These are phyloP conservation scores for Glyptemys insculpta DNA, from an alignment of 2,797 vertebrate genomes.

Conservation along the genomic window DNA sequence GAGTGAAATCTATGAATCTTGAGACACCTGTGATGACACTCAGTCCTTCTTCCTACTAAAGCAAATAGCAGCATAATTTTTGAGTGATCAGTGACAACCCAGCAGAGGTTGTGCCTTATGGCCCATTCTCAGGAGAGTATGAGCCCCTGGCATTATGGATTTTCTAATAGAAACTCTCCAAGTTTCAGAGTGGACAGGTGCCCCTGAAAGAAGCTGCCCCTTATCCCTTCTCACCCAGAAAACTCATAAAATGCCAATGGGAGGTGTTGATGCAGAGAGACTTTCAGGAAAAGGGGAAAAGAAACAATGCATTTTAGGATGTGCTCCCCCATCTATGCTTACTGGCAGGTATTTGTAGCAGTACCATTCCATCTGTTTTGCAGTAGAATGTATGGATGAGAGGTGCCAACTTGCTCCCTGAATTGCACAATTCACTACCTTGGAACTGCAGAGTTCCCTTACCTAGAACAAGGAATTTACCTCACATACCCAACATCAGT, in stretches of 20 bases:
- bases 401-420: neutral
- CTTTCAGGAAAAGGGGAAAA: neutral
- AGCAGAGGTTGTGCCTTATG: neutral
- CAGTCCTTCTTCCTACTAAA: neutral
- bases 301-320: neutral
- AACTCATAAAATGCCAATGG: neutral
- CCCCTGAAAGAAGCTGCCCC: neutral
- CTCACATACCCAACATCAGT: neutral
- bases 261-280: neutral
- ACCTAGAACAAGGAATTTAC: neutral
- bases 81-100: neutral
- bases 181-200: neutral
- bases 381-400: neutral
- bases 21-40: neutral
- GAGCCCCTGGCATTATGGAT: neutral
- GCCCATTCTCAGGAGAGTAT: neutral
- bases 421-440: neutral
- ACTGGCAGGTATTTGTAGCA: neutral
- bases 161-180: neutral
- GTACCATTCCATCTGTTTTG: neutral
- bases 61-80: neutral
- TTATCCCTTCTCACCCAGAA: neutral
- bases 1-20: neutral
- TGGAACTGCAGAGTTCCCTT: neutral
- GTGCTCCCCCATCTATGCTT: neutral